Percentiles rank a stretch among this genome's conserved stretches.
phyloP scores from a whole-genome alignment of 2,113 vertebrate species.

The Apus apus region DNA sequence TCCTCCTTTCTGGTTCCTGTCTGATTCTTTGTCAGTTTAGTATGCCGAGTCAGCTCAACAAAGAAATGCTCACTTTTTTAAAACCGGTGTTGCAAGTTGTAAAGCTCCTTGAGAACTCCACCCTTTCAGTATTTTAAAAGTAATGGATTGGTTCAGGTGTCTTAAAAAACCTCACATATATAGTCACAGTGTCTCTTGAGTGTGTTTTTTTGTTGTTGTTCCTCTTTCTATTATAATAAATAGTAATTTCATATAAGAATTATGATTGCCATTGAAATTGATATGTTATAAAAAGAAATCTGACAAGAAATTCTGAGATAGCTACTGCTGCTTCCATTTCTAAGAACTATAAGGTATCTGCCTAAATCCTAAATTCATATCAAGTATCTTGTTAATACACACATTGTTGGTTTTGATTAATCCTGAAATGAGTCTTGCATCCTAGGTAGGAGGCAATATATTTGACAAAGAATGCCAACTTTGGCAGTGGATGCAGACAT shows the following conservation, averaged over 20 bases:
- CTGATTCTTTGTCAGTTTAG: slow-evolving; percentile 19
- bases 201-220: not conserved
- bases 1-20: slow-evolving; percentile 15
- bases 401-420: not conserved
- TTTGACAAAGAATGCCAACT: slow-evolving; percentile 17
- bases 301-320: not conserved
- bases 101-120: not conserved
- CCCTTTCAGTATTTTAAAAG: not conserved
- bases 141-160: not conserved
- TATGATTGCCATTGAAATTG: not conserved
- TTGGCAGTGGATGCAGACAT: not conserved
- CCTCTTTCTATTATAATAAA: not conserved
- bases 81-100: not conserved
- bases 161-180: not conserved
- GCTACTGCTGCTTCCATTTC: not conserved
- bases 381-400: not conserved
- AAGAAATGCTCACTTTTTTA: not conserved
- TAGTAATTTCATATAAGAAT: not conserved
- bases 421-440: not conserved
- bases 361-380: not conserved
- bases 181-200: not conserved
- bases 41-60: too few relatives aligned
- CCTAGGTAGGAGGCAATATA: not conserved
- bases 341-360: not conserved
- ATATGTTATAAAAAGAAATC: not conserved